A percentile compares a stretch with the other conserved stretches of the same genome.
Evolutionary conservation across 2,113 vertebrate species (phyloP).

Genomic region (Malaclemys terrapin): DNA sequence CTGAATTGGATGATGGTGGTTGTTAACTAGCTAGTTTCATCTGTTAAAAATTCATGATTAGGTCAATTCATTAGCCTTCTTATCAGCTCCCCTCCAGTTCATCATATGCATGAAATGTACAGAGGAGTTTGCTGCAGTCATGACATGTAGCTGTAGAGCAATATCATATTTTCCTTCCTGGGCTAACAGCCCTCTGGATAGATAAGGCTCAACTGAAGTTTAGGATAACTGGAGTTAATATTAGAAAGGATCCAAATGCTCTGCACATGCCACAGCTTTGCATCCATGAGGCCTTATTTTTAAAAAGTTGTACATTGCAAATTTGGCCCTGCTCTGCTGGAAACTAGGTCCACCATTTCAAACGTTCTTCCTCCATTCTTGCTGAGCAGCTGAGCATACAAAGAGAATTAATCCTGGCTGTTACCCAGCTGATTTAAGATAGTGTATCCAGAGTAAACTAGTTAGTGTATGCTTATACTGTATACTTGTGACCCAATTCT

Average conservation of each 20-base stretch:
- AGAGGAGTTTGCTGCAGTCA: neutral
- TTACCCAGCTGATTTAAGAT: neutral
- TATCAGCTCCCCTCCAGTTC: conserved; percentile 16
- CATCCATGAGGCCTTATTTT: neutral
- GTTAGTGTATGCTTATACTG: neutral
- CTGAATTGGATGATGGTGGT: conserved; percentile 2
- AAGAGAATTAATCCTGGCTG: neutral
- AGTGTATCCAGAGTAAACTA: neutral
- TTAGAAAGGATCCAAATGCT: neutral
- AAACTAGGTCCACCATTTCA: neutral
- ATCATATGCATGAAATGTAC: neutral
- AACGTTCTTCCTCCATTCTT: neutral
- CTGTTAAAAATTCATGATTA: neutral
- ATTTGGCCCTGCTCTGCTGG: neutral
- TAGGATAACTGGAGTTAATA: conserved; percentile 4
- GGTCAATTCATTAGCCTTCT: neutral
- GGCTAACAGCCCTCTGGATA: neutral
- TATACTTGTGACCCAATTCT: neutral
- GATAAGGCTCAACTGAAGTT: conserved; percentile 15
- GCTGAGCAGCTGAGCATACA: neutral
- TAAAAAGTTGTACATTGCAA: neutral
- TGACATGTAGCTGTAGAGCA: neutral
- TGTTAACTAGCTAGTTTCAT: neutral
- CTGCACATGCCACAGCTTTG: neutral
- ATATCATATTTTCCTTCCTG: neutral